Conservation (phyloP, 2,888 invertebrate species). For the Cordilura impudica region DNA sequence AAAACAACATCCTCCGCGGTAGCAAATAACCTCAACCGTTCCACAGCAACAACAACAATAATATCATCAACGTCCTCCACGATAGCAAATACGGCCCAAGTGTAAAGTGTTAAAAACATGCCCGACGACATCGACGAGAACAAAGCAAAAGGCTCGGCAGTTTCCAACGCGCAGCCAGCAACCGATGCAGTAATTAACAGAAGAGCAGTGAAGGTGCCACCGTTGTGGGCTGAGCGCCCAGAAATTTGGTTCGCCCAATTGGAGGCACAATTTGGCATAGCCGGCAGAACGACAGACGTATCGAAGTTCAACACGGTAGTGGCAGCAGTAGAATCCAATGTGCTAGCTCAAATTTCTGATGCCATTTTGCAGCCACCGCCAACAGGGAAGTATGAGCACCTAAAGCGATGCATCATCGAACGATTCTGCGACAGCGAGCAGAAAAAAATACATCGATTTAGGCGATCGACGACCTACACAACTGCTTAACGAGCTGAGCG, state of each 20-base stretch:
- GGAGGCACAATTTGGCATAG: slow-evolving; percentile 65
- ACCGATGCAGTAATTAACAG: not conserved
- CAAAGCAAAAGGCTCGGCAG: too few relatives aligned
- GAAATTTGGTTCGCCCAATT: slow-evolving; percentile 69
- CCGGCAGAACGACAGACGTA: slow-evolving; percentile 60
- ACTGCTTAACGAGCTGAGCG: slow-evolving; percentile 53
- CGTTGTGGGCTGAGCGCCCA: slow-evolving; percentile 65
- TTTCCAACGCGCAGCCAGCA: too few relatives aligned
- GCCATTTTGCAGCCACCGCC: slow-evolving; percentile 60
- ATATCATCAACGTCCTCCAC: too few relatives aligned
- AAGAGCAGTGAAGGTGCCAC: slow-evolving; percentile 58
- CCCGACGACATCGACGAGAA: too few relatives aligned
- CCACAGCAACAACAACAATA: too few relatives aligned
- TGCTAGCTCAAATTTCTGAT: slow-evolving; percentile 57
- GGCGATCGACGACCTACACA: slow-evolving; percentile 47
- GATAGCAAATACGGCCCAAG: not conserved
- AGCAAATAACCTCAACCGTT: too few relatives aligned
- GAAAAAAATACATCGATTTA: too few relatives aligned
- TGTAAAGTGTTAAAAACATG: too few relatives aligned
- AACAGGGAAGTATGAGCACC: slow-evolving; percentile 54
- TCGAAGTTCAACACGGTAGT: slow-evolving; percentile 66
- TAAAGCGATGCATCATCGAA: slow-evolving; percentile 54
- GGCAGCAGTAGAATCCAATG: slow-evolving; percentile 60
- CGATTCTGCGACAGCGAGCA: slow-evolving; percentile 60
- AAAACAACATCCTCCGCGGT: too few relatives aligned